phyloP scores from a whole-genome alignment of 2,797 vertebrate genomes.

The Amazona finschi region DNA sequence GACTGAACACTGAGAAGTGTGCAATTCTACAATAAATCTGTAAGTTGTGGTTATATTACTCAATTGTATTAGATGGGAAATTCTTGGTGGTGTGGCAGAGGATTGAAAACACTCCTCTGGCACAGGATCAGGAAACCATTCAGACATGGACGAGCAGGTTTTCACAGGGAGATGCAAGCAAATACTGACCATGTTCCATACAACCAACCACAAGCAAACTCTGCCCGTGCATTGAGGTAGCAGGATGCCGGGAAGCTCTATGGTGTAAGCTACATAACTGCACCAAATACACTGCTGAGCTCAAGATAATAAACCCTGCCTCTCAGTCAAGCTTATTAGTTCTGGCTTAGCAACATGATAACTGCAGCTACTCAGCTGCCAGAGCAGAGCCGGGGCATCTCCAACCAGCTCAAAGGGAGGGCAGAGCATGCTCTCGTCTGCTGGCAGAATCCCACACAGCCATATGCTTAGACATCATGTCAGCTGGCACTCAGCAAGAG shows the following conservation, averaged over 20 bases:
- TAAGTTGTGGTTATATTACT: neutral
- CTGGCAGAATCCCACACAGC: conserved; percentile 41
- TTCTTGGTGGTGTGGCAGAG: neutral
- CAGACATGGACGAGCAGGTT: neutral
- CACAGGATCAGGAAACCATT: neutral
- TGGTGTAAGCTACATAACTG: neutral
- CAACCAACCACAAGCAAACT: neutral
- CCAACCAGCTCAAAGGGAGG: conserved; percentile 24
- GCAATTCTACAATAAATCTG: neutral
- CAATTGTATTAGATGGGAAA: neutral
- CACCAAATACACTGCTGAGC: neutral
- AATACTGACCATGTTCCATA: neutral
- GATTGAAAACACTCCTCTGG: neutral
- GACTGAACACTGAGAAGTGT: neutral
- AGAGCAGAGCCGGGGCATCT: neutral
- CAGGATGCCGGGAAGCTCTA: neutral
- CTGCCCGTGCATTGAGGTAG: fast-evolving
- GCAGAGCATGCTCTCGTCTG: neutral
- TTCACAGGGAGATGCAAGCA: neutral
- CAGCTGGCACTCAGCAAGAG: conserved; percentile 10
- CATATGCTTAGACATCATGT: conserved; percentile 44
- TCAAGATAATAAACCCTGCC: neutral
- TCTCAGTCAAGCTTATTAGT: conserved; percentile 23
- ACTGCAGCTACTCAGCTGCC: conserved; percentile 27
- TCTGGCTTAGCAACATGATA: conserved; percentile 29